Base-by-base conservation (phyloP, 2,797 vertebrate species). In the Kryptolebias ocellatus region DNA sequence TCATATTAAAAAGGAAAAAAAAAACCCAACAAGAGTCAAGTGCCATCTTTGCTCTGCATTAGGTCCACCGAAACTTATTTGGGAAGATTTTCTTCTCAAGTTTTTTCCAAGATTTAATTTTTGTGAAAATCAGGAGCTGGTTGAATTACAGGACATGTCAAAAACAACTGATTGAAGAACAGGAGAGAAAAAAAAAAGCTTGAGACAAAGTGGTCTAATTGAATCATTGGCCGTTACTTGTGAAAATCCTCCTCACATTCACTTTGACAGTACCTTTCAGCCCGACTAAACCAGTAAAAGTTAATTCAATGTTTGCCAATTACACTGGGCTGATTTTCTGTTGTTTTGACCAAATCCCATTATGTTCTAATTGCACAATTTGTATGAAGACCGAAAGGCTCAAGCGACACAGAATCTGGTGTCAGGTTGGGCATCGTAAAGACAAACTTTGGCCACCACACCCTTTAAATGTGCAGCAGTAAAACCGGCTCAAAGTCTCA, bases 201-300 rank as follows among this genome's bases (percentile, higher is more conserved):
- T 72, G 76, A 72, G 20, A 24, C 20, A 24, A 24, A 24, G 20
- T 24, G 20, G 20, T 24, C 20, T 77, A 50, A 76, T 77, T 55
- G 80, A 77, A 69, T 88, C 56, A 74, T 69, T 73, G 70, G 84
- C 77, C 76, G 65, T 75, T 79, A 78, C 59, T 63, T 78, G 62
- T 78, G 62, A 56, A 86, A 72, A 66, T 82, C 80, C 87, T 87
- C 86, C 89, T 86, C 89, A 88, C 79, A 89, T 90, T 86, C 85
- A 87, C 70, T 88, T 87, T 85, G 76, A 87, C 83, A 83, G 74
- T 81, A 79, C 75, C 78, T 27, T 74, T 72, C 79, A 59, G 28
- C 55, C 14, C n/a, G 53, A 60, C 70, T 59, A 47, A 72, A 78
- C 75, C 53, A 54, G n/a, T 9, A 24, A 44, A 55, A 73, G 59